Conservation (phyloP, 2,888 invertebrate species). For the Nemapogon koenigi region DNA sequence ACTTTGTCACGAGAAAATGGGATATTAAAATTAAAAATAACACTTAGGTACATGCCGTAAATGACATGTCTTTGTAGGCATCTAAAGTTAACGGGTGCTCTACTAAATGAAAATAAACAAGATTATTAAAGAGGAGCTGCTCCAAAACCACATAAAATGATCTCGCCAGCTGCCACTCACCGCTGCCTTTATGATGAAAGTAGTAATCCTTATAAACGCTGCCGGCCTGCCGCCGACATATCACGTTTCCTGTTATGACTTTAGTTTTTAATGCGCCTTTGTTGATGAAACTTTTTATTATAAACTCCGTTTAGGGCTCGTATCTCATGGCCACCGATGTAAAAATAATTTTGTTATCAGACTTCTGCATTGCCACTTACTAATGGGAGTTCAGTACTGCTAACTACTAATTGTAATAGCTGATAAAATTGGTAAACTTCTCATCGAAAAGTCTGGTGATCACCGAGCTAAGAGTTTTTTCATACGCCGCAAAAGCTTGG, state of each 20-base stretch:
- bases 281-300: constrained; percentile 42
- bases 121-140: constrained; percentile 56
- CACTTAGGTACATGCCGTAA: constrained; percentile 18
- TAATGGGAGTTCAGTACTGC: too few relatives aligned
- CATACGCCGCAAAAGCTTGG: too few relatives aligned
- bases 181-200: constrained; percentile 56
- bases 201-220: constrained; percentile 37
- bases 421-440: too few relatives aligned
- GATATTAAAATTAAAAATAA: constrained; percentile 8
- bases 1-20: constrained; percentile 11
- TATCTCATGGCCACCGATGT: too few relatives aligned
- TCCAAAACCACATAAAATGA: constrained; percentile 55
- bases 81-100: constrained; percentile 37
- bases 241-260: constrained; percentile 63
- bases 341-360: too few relatives aligned
- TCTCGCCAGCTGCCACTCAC: constrained; percentile 52
- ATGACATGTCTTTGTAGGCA: constrained; percentile 37
- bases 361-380: too few relatives aligned
- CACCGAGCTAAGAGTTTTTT: too few relatives aligned
- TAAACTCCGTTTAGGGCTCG: too few relatives aligned
- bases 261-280: constrained; percentile 56
- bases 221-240: constrained; percentile 46
- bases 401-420: too few relatives aligned
- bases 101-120: constrained; percentile 52
- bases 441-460: too few relatives aligned